A percentile compares a stretch with the other conserved stretches of the same genome.
Evolutionary conservation across 2,797 vertebrate species (phyloP).

Genomic region (Phylloscopus collybita): DNA sequence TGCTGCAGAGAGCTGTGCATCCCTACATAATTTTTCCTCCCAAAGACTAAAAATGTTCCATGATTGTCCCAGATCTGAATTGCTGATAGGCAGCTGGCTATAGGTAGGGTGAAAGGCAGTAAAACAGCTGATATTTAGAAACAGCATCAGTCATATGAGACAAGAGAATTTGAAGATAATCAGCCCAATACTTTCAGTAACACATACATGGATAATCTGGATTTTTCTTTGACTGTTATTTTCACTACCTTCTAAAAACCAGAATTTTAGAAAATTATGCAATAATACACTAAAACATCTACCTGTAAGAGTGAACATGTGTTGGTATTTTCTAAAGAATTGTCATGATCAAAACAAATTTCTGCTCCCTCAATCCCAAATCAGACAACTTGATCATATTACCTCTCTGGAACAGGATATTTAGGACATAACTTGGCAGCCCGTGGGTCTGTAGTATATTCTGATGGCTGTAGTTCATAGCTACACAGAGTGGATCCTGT

Average conservation of each 20-base stretch:
- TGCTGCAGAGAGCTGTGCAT: background rate
- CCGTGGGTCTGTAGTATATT: constrained; percentile 84
- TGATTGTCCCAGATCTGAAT: background rate
- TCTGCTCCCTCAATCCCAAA: background rate
- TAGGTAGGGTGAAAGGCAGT: background rate
- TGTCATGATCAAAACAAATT: background rate
- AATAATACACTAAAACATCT: background rate
- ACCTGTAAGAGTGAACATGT: background rate
- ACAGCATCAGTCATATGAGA: background rate
- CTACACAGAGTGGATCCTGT: constrained; percentile 91
- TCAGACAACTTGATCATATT: constrained; percentile 58
- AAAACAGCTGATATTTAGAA: background rate
- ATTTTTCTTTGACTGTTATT: background rate
- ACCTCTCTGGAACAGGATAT: constrained; percentile 95
- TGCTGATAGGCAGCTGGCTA: background rate
- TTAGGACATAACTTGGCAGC: constrained; percentile 89
- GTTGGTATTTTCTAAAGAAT: background rate
- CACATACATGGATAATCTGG: background rate
- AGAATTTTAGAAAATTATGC: background rate
- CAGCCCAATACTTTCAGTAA: background rate
- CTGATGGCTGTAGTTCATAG: constrained; percentile 86
- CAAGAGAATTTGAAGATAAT: background rate
- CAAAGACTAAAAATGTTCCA: background rate
- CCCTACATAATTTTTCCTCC: background rate
- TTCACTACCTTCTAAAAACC: background rate